phyloP scores from a whole-genome alignment of 2,113 vertebrate genomes.

The Alouatta palliata region DNA sequence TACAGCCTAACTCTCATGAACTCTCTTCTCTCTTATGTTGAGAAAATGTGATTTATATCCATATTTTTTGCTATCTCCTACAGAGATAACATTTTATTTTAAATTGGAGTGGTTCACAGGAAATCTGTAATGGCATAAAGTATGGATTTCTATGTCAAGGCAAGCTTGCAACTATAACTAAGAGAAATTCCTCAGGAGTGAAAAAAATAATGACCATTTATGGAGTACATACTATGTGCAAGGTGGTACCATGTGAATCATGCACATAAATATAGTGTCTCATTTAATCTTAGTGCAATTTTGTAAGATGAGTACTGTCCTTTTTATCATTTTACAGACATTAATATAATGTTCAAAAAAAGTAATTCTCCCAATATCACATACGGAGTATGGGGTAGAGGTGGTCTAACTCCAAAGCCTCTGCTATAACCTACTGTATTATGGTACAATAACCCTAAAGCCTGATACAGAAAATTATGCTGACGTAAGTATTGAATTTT shows the following conservation, averaged over 20 bases:
- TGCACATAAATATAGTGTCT: not conserved
- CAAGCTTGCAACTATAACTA: not conserved
- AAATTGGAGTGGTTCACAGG: not conserved
- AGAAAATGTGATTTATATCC: not conserved
- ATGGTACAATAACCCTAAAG: not conserved
- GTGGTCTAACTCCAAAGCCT: not conserved
- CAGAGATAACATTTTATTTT: constrained; percentile 19
- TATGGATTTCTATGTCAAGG: not conserved
- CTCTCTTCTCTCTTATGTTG: not conserved
- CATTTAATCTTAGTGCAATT: not conserved
- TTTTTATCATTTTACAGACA: not conserved
- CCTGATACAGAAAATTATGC: not conserved
- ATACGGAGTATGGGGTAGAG: not conserved
- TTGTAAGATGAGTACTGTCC: not conserved
- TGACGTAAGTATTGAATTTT: not conserved
- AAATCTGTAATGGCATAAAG: not conserved
- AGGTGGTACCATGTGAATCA: not conserved
- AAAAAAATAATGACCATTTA: not conserved
- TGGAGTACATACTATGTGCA: not conserved
- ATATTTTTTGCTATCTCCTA: constrained; percentile 3
- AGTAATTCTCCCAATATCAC: not conserved
- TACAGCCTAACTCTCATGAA: too few species aligned
- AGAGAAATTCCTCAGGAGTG: not conserved
- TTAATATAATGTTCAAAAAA: not conserved
- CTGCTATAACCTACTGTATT: not conserved